Conservation (phyloP, 2,797 vertebrate genomes). For the Rhabdophis nuchalis region DNA sequence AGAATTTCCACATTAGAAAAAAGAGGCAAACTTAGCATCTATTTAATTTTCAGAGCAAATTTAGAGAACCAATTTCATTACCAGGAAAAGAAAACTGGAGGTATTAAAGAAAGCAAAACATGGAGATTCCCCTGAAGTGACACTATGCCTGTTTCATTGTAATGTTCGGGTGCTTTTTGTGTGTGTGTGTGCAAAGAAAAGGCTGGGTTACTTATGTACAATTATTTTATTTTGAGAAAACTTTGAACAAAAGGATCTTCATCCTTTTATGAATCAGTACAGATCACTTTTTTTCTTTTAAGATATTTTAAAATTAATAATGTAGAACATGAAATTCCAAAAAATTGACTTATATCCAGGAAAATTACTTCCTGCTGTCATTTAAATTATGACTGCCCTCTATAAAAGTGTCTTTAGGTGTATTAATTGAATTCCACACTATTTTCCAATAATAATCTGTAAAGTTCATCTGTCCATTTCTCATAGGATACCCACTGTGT, state of each 20-base stretch:
- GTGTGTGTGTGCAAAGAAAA: slow-evolving; percentile 78
- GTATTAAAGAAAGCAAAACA: slow-evolving; percentile 72
- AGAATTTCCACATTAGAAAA: slow-evolving; percentile 85
- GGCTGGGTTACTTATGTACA: slow-evolving; percentile 78
- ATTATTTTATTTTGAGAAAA: slow-evolving; percentile 80
- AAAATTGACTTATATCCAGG: slow-evolving; percentile 99
- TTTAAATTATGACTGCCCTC: slow-evolving; percentile 99
- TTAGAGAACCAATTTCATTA: slow-evolving; percentile 77
- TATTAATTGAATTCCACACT: slow-evolving; percentile 99
- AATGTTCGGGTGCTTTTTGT: slow-evolving; percentile 71
- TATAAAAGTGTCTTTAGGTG: slow-evolving; percentile 99
- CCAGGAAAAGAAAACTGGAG: slow-evolving; percentile 70
- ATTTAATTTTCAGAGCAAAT: slow-evolving; percentile 81
- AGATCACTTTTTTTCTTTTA: slow-evolving; percentile 42
- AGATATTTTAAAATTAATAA: slow-evolving; percentile 81
- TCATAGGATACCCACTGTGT: slow-evolving; percentile 96
- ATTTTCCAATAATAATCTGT: slow-evolving; percentile 99
- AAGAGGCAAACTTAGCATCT: slow-evolving; percentile 73
- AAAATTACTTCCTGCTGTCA: slow-evolving; percentile 99
- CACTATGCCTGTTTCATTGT: slow-evolving; percentile 74
- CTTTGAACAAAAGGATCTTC: slow-evolving; percentile 79
- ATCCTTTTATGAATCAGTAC: slow-evolving; percentile 69
- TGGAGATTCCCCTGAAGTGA: slow-evolving; percentile 69
- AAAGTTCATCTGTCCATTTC: slow-evolving; percentile 99
- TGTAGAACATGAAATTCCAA: slow-evolving; percentile 97